Evolutionary conservation across 2,888 invertebrate species (phyloP), one percentile per base, ranked within the genome.

Genomic region (Chrysolina oricalcia): DNA sequence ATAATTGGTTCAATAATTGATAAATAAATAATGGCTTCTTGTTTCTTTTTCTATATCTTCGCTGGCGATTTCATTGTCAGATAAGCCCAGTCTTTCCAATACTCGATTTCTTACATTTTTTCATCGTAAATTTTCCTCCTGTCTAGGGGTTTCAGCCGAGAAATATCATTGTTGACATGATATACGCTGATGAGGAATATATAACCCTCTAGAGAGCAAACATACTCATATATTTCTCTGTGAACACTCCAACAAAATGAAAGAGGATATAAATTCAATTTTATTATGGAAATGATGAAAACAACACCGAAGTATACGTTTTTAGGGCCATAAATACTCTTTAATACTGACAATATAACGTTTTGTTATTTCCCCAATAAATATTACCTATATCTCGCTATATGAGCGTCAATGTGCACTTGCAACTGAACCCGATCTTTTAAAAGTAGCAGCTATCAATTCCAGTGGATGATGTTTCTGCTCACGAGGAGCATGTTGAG

Each of bases 251-350:
- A 73, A 76, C 70, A 70, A 17, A 35, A 23, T 73, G 70, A 68
- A 72, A 69, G 69, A 69, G 68, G 71, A 59, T 71, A 74, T 76
- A 74, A 72, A 76, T 72, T 72, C 68, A 35, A 68, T 74, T 73
- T 76, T 73, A 72, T 69, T 74, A 69, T 78, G 35, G 23, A 35
- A 75, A 75, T 75, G 73, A 73, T 75, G 68, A 77, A 70, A 77
- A 75, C 48, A 63, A 43, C 17, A 50, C 59, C 68, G 70, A 67
- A 63, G 46, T 48, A 41, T 70, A 59, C 68, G 68, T 69, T 74
- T 73, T 56, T 27, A 50, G 67, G 46, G 64, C 62, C 62, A 72
- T 78, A 78, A 78, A 78, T 78, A 78, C 74, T 63, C 43, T 78
- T 76, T 76, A 67, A 78, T 70, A 74, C 73, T 76, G 78, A 73